Evolutionary conservation across 92 coral and sea anemone genomes (phyloP).

Genomic region (Hydrozoanthus gracilis): DNA sequence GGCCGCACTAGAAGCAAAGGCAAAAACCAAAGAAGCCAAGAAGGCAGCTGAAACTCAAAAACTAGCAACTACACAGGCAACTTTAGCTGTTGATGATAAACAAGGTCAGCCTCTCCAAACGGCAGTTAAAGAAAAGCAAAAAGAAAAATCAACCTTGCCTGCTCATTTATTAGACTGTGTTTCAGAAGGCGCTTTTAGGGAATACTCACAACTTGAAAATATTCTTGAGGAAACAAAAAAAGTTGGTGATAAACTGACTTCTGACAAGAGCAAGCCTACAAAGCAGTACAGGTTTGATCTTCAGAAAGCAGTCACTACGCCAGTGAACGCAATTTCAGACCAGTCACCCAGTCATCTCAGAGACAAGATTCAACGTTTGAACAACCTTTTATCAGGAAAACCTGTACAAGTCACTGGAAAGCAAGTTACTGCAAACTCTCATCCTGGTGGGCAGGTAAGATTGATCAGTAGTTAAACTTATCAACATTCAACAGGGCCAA

Average conservation of each 20-base stretch:
- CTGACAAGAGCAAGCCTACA: constrained; percentile 56
- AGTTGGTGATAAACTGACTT: constrained; percentile 60
- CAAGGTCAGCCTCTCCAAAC: constrained; percentile 27
- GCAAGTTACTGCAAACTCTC: constrained; percentile 70
- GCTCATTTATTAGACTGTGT: constrained; percentile 64
- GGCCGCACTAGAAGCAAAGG: constrained; percentile 66
- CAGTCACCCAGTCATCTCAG: constrained; percentile 87
- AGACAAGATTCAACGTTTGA: constrained; percentile 85
- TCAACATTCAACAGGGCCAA: background rate
- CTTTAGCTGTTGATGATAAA: background rate
- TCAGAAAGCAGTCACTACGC: constrained; percentile 90
- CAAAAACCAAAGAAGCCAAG: constrained; percentile 56
- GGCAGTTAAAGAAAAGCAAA: constrained; percentile 20
- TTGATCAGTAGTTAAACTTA: too few relatives aligned
- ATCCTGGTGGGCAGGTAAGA: constrained; percentile 83
- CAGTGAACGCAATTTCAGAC: constrained; percentile 96
- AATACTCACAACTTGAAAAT: constrained; percentile 74
- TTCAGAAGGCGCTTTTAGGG: constrained; percentile 77
- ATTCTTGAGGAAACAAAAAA: constrained; percentile 61
- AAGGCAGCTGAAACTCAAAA: constrained; percentile 55
- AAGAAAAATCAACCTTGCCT: constrained; percentile 49
- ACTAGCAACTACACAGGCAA: constrained; percentile 25
- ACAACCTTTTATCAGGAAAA: constrained; percentile 74
- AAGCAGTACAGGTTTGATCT: constrained; percentile 88
- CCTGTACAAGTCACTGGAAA: constrained; percentile 79